Base-by-base conservation (phyloP, 2,797 vertebrate species). In the Pseudochromis fuscus region DNA sequence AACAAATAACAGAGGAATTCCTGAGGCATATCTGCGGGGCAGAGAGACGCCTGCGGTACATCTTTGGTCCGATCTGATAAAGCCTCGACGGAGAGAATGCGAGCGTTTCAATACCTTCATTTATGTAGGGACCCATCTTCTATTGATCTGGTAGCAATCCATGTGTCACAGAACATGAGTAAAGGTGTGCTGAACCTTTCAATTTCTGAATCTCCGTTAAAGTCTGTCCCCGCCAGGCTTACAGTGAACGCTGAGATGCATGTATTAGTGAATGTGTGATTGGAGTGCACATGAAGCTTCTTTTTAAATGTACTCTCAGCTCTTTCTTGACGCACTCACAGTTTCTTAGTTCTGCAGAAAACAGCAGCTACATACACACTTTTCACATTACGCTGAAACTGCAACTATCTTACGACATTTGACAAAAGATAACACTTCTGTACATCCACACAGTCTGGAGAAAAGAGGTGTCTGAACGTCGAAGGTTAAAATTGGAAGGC, bases 91-190 rank as follows among this genome's bases (percentile, higher is more conserved):
- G 52, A 21, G 42, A 37, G 65, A 48, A 50, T 52, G 65, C 52
- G 49, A 85, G 48, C 27, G 25, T 65, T 72, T 62, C 53, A 45
- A 63, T 42, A 44, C 77, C 46, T 59, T 74, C 40, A 66, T 79
- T 81, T 52, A 72, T 66, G 72, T 67, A 40, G 46, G 76, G 46
- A 53, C 24, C 21, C 25, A 23, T 85, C 81, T 79, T 75, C 62
- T 87, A 79, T 85, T 75, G 85, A 90, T 91, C 75, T 44, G 25
- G 27, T 18, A 38, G 66, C 31, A 42, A 67, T 72, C 58, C 44
- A 52, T 40, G 72, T 67, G 77, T 81, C 75, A 68, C 13, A 11
- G 55, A 58, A 59, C 37, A 50, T 60, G 77, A 86, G 57, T 69
- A 40, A 80, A 78, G 42, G 63, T 67, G 51, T 55, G 66, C 45